Base-by-base conservation (phyloP, 2,888 invertebrate genomes). In the Drepanosiphum platanoidis region DNA sequence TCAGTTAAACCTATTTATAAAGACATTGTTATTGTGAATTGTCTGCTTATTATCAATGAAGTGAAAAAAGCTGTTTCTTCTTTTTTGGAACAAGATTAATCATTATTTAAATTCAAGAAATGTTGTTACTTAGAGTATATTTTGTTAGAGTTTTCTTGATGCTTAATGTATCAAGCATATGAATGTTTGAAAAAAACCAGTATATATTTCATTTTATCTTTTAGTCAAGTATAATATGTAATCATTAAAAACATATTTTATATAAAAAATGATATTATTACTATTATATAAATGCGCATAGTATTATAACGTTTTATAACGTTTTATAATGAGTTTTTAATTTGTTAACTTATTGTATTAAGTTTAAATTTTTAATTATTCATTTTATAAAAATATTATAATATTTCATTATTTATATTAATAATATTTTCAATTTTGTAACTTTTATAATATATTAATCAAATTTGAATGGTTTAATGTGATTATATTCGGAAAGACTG, bases 1-100 rank as follows among this genome's bases (percentile, higher is more conserved):
- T 58, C 58, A 84, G 84, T 84, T 84, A 68, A 84, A 77, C 77
- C 84, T n/a, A 84, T 84, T 58, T 84, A 84, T 58, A 84, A 84
- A 77, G 84, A 77, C 1, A 84, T 84, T 75, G 68, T 84, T 52
- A 68, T 30, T 32, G 68, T 84, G 13, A 84, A 84, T 70, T 84
- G 77, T 70, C 58, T 70, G 75, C 30, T 68, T 58, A 70, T 84
- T 46, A 77, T 77, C 61, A 84, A 77, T 68, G 84, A 84, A 58
- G 84, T 84, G 15, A 84, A 84, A 22, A 84, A 84, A 77, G 58
- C 84, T 11, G 84, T 84, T 1, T 58, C 58, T 52, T 84, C 84
- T 30, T 84, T 58, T 27, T 52, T 84, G 13, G 39, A 82, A 72
- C 81, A 82, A 42, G 5, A 72, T 15, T 61, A 13, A 64, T 9